phyloP scores from a whole-genome alignment of 1,140 invertebrate species.

The Apis florea region DNA sequence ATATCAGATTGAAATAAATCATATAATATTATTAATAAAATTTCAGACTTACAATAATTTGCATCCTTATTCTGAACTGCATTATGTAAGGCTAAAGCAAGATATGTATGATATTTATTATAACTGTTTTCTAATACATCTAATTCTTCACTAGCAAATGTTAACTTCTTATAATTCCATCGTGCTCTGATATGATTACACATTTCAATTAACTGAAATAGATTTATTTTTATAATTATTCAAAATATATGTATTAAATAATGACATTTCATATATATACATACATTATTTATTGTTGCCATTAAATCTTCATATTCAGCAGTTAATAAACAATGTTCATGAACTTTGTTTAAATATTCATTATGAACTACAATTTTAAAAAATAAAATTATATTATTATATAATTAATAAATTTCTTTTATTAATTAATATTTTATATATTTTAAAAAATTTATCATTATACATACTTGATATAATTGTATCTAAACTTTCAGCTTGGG shows the following conservation, averaged over 20 bases:
- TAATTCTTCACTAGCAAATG: conserved; percentile 64
- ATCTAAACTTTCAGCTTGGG: conserved; percentile 79
- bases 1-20: conserved; percentile 54
- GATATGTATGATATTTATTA: conserved; percentile 75
- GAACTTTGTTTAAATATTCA: conserved; percentile 76
- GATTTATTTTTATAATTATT: conserved; percentile 6
- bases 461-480: conserved; percentile 74
- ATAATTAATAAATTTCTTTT: background rate
- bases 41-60: conserved; percentile 75
- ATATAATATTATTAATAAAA: conserved; percentile 37
- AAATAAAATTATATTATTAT: conserved; percentile 12
- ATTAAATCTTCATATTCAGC: conserved; percentile 73
- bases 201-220: conserved; percentile 74
- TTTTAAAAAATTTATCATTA: background rate
- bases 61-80: conserved; percentile 75
- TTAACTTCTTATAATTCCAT: conserved; percentile 72
- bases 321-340: conserved; percentile 77
- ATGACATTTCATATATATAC: conserved; percentile 25
- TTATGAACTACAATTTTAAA: conserved; percentile 72
- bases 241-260: conserved; percentile 14
- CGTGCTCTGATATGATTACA: conserved; percentile 71
- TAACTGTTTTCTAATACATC: conserved; percentile 75
- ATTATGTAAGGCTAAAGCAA: conserved; percentile 76
- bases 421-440: background rate
- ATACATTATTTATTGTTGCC: conserved; percentile 74